These are phyloP conservation scores for Phoenicopterus ruber DNA, from an alignment of 2,113 vertebrate genomes.

Conservation along the genomic window DNA sequence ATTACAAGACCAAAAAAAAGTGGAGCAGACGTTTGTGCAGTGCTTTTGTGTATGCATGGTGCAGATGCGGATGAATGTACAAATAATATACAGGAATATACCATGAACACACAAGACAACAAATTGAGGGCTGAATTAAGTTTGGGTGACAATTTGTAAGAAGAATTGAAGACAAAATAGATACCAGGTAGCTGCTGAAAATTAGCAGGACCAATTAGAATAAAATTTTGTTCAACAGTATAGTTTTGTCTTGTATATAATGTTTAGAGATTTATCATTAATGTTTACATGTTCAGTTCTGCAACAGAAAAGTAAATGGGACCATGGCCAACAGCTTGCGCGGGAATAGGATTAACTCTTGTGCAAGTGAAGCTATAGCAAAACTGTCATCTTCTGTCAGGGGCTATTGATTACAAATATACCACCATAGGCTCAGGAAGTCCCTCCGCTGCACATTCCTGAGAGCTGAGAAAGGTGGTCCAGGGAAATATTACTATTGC, in stretches of 20 bases:
- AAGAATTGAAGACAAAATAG: not conserved
- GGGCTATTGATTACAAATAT: not conserved
- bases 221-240: not conserved
- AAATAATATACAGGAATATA: not conserved
- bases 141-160: not conserved
- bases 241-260: not conserved
- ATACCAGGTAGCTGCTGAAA: not conserved
- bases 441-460: not conserved
- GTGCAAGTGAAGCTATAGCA: not conserved
- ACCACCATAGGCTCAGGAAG: not conserved
- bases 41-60: not conserved
- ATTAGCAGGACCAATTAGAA: not conserved
- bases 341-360: not conserved
- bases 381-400: not conserved
- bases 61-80: not conserved
- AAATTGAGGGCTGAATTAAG: not conserved
- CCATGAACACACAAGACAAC: not conserved
- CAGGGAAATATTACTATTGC: not conserved
- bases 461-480: not conserved
- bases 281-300: not conserved
- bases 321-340: not conserved
- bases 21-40: not conserved
- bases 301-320: not conserved
- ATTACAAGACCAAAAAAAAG: not conserved
- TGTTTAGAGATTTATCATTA: not conserved